Base-by-base conservation (phyloP, 2,797 vertebrate genomes). In the Petrocephalus schoutedeni region DNA sequence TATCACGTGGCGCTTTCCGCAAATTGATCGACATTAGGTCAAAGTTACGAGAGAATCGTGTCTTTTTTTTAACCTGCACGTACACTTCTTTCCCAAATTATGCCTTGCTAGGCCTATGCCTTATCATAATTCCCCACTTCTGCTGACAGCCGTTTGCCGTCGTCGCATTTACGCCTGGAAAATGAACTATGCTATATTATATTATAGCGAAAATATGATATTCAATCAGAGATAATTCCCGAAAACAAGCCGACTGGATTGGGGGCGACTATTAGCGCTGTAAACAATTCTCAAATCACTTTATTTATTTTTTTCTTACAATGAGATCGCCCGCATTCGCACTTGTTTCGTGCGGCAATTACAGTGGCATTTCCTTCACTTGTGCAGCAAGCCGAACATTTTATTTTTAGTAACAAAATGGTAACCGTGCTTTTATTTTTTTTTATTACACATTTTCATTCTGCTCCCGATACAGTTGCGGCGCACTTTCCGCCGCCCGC, bases 401-500 rank as follows among this genome's bases (percentile, higher is more conserved):
- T 87, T 91, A 91, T 92, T 92, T 90, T 89, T 89, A 91, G 90
- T 82, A 89, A 85, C 90, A 87, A 88, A 90, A 87, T 88, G 88
- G 85, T 41, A 89, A 89, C 89, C 88, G 87, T 56, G 87, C 64
- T 90, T 64, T 28, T 71, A 87, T 90, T 89, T 36, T 28, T 67
- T 88, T 90, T 89, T 36, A 83, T 51, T 83, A 54, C 45, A 88
- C 61, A 88, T 74, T 32, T 32, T 59, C 77, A 74, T 67, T 45
- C 16, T 21, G 28, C 45, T 49, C 49, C 59, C 19, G 51, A 86
- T 86, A 41, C 28, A 57, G 53, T 86, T 10, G n/a, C 61, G 61
- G 36, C 83, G 14, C 54, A 74, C 83, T 36, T 86, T 58, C 32
- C 4, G 12, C 54, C 49, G 51, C 36, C 28, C 4, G 58, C 57